Evolutionary conservation across 2,797 vertebrate species (phyloP).

Genomic region (Dicrostonyx torquatus): DNA sequence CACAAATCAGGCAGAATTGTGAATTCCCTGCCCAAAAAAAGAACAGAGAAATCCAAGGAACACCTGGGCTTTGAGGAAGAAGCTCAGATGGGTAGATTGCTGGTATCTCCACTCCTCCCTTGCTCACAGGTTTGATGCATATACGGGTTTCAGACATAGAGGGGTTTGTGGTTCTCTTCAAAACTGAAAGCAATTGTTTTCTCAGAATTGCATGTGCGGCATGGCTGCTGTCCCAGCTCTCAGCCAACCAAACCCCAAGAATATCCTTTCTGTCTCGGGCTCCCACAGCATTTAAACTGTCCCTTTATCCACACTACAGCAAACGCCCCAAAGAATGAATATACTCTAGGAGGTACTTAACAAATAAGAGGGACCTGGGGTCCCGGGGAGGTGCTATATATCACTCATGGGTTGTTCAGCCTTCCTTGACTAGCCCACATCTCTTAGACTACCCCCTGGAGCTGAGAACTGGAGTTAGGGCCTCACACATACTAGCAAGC

Average conservation of each 20-base stretch:
- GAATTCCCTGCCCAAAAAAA: neutral
- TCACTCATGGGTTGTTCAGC: neutral
- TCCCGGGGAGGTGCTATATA: neutral
- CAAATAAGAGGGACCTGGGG: neutral
- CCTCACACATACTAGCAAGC: neutral
- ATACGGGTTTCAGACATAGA: neutral
- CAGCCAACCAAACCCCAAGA: conserved; percentile 41
- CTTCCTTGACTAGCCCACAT: neutral
- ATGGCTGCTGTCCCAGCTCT: neutral
- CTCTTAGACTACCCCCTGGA: neutral
- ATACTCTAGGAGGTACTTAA: neutral
- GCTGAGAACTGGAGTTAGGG: neutral
- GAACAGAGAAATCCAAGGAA: neutral
- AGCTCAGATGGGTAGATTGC: neutral
- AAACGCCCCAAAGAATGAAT: neutral
- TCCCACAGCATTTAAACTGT: neutral
- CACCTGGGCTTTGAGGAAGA: neutral
- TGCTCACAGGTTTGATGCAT: conserved; percentile 23
- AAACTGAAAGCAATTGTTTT: conserved; percentile 77
- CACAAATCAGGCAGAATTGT: neutral
- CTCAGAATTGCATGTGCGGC: conserved; percentile 44
- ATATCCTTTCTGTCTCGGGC: neutral
- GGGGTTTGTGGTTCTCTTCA: conserved; percentile 47
- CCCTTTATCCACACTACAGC: neutral
- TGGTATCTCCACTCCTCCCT: neutral